Conservation (phyloP, 1,140 invertebrate species). For the Ceratina japonica region DNA sequence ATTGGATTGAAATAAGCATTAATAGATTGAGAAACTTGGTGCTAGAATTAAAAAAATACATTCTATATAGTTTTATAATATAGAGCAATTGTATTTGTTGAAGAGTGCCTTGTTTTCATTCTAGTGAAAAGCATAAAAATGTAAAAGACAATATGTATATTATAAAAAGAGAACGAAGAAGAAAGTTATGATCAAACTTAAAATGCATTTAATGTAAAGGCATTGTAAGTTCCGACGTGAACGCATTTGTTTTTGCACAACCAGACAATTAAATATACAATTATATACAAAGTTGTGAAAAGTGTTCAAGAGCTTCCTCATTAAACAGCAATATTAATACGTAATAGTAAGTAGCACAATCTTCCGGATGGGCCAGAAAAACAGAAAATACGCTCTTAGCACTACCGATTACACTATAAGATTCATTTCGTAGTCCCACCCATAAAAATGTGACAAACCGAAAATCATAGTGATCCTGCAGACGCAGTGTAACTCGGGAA, state of each 20-base stretch:
- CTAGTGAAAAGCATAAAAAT: no score
- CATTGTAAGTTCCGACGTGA: conserved; percentile 51
- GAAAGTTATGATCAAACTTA: conserved; percentile 37
- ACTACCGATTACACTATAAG: neutral
- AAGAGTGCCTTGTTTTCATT: neutral
- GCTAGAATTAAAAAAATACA: neutral
- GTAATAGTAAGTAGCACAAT: conserved; percentile 29
- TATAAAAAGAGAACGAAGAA: conserved; percentile 47
- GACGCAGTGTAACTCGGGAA: no score
- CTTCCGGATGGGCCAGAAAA: neutral
- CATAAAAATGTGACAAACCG: conserved; percentile 1
- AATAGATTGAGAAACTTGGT: neutral
- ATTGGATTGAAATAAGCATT: neutral
- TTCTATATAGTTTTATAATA: neutral
- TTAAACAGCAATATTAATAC: neutral
- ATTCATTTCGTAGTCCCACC: neutral
- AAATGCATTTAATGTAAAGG: neutral
- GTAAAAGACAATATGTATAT: conserved; percentile 12
- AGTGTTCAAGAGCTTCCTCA: neutral
- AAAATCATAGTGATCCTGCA: neutral
- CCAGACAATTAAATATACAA: conserved; percentile 66
- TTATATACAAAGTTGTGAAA: conserved; percentile 61
- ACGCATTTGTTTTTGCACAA: conserved; percentile 64
- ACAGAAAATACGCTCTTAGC: neutral
- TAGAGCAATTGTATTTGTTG: neutral